Evolutionary conservation across 2,113 vertebrate species (phyloP), one percentile per base, ranked within the genome.

Genomic region (Syngnathoides biaculeatus): DNA sequence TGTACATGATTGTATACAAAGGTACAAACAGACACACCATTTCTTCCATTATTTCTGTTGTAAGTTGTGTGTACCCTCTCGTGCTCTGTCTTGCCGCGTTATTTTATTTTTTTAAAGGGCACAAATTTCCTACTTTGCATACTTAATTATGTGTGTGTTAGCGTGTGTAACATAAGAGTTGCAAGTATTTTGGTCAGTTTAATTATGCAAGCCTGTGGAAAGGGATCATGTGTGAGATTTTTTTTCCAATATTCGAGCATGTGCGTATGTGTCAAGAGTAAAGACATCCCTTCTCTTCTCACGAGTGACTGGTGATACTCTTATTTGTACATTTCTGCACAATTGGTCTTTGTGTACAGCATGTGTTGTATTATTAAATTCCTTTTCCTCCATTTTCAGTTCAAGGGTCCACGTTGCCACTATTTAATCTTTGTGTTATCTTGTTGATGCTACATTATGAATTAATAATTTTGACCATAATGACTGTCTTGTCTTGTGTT

Each of bases 281-380:
- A 53, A 79, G 56, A 73, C 78, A 80, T 8, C 68, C 64, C 38
- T 48, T 81, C 91, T 93, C 38, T 48, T 81, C 91, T 93, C 86
- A 64, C 43, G 70, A 75, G 76, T 91, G 92, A 94, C 90, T 92
- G 91, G 91, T 92, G 91, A 71, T 64, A 75, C 47, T 82, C 81
- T 79, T 79, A 78, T 86, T 83, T 87, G 73, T 87, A 84, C 30
- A 92, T 93, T 89, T 93, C 93, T 95, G 81, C 78, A 84, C 80
- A 88, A 78, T 86, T n/a, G 63, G 79, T 81, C 42, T 81, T 74
- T 84, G 68, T 86, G 80, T 71, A 60, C 40, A 62, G 74, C 81
- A 81, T 72, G 78, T 82, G 70, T 78, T 78, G 77, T 74, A 48
- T 65, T 13, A 30, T 73, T 79, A 83, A 78, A 74, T 77, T 78